Percentiles rank a stretch among this genome's conserved stretches.
phyloP scores from a whole-genome alignment of 2,797 vertebrate species.

The Alca torda region DNA sequence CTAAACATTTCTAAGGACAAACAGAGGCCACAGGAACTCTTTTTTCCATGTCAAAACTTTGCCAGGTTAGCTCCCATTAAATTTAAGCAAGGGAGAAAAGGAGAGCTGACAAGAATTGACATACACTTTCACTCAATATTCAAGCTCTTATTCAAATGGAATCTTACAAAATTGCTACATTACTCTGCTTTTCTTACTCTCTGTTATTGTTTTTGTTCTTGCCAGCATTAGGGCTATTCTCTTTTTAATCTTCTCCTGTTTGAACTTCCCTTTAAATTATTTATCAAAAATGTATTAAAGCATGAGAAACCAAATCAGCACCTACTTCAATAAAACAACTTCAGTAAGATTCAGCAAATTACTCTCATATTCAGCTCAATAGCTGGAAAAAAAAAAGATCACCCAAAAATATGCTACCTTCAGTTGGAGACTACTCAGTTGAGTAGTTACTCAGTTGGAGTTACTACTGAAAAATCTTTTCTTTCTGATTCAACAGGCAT shows the following conservation, averaged over 20 bases:
- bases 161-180: neutral
- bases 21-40: conserved; percentile 9
- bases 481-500: neutral
- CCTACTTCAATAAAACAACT: neutral
- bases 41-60: conserved; percentile 33
- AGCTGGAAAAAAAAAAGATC: accelerated
- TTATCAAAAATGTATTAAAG: neutral
- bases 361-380: neutral
- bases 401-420: neutral
- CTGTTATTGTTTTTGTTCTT: neutral
- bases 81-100: neutral
- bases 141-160: neutral
- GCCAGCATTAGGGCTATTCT: accelerated
- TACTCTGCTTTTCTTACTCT: neutral
- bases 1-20: conserved; percentile 53
- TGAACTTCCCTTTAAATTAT: neutral
- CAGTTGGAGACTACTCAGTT: neutral
- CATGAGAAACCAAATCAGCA: neutral
- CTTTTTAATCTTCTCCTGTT: neutral
- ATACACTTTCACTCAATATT: neutral
- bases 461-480: neutral
- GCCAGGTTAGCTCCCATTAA: conserved; percentile 9
- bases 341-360: neutral
- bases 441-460: neutral
- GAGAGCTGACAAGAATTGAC: neutral